Evolutionary conservation across 2,113 vertebrate species (phyloP), one percentile per base, ranked within the genome.

Genomic region (Peromyscus californicus): DNA sequence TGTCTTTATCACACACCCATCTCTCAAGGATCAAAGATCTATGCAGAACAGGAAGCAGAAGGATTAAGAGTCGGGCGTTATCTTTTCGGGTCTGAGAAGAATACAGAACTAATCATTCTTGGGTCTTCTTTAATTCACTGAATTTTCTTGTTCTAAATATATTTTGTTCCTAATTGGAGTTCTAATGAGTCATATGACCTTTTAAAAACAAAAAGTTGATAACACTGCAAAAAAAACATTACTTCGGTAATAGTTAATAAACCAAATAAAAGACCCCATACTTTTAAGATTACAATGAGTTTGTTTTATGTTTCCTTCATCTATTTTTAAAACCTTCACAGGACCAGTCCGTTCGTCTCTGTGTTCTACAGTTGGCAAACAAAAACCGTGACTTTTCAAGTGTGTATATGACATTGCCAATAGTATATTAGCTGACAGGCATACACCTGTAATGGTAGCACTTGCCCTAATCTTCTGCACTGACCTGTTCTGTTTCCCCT

Each of bases 331-430:
- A 82, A 78, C 79, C 22, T 72, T 93, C 87, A 65, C 16, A 76
- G 79, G 42, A 36, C n/a, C 65, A n/a, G 45, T 54, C 48, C 16
- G 87, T 33, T 79, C 48, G 31, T 80, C 86, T 80, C 76, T 79
- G 16, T 61, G 80, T n/a, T 82, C 74, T 82, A 6, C 88, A 93
- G 76, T 45, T 61, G 82, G 22, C 82, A 90, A 95, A 92, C 57
- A 83, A 96, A 96, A 13, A 51, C 22, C 61, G 36, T 45, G 70
- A 75, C 67, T 88, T 92, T 67, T 31, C 79, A 87, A 57, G 75
- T 85, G 21, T 45, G n/a, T 42, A 70, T 51, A 3, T 33, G 75
- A 45, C 54, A 74, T 13, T 61, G 54, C 87, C 45, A 88, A 92
- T 22, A 83, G 26, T 54, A 51, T 45, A 36, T 65, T 36, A 33